Percentiles rank a stretch among this genome's conserved stretches.
phyloP scores from a whole-genome alignment of 2,888 invertebrate species.

The Apocheima hispidaria region DNA sequence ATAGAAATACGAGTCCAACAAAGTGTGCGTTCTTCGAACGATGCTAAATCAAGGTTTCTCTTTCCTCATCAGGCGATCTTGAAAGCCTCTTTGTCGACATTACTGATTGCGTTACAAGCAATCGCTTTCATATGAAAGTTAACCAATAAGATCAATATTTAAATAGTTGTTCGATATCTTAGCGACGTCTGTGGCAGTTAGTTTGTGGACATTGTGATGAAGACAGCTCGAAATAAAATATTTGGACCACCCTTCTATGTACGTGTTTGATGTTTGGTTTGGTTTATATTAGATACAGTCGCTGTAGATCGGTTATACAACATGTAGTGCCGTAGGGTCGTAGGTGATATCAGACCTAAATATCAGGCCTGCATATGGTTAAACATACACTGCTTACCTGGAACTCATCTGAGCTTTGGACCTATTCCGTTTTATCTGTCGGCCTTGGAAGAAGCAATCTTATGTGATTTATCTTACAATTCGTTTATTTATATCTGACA shows the following conservation, averaged over 20 bases:
- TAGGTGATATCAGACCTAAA: conserved; percentile 3
- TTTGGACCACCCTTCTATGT: neutral
- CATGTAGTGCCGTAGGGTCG: too few relatives aligned
- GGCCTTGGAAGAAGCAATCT: conserved; percentile 48
- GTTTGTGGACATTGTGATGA: neutral
- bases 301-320: neutral
- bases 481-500: conserved; percentile 60
- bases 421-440: conserved; percentile 54
- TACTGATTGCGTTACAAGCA: conserved; percentile 29
- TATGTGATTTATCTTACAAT: conserved; percentile 59
- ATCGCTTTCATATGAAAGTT: conserved; percentile 41
- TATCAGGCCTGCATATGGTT: conserved; percentile 37
- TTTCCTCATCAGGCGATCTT: conserved; percentile 35
- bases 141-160: conserved; percentile 40
- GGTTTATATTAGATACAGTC: neutral
- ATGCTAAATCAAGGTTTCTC: conserved; percentile 33
- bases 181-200: neutral
- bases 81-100: conserved; percentile 45
- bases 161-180: conserved; percentile 21
- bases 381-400: conserved; percentile 42
- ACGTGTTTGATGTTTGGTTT: neutral
- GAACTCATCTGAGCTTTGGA: conserved; percentile 47
- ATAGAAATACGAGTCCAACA: conserved; percentile 48
- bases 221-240: neutral
- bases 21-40: conserved; percentile 26